These are phyloP conservation scores for Andrena trimmerana DNA, from an alignment of 2,888 invertebrate species.

Conservation along the genomic window DNA sequence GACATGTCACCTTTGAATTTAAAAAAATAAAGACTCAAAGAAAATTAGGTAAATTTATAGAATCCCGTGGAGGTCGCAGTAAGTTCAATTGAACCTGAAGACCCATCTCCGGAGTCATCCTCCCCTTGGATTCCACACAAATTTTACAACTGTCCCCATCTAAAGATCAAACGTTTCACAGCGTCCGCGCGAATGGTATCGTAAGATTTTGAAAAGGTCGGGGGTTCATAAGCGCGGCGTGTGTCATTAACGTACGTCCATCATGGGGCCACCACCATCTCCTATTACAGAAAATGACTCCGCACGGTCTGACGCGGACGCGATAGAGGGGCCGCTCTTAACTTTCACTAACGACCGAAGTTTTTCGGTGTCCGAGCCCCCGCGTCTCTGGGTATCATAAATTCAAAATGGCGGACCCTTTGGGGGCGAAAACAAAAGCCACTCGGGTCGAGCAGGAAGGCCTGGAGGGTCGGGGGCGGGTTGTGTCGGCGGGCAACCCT, in stretches of 20 bases:
- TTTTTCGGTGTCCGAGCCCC: constrained; percentile 83
- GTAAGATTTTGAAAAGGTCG: constrained; percentile 25
- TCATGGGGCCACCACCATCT: constrained; percentile 52
- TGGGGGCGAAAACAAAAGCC: constrained; percentile 84
- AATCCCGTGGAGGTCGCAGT: no score
- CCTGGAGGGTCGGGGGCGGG: constrained; percentile 75
- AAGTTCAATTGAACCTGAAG: not conserved
- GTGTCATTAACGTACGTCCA: constrained; percentile 53
- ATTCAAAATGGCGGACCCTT: constrained; percentile 85
- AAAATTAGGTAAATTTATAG: no score
- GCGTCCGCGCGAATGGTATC: not conserved
- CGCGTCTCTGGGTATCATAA: constrained; percentile 81
- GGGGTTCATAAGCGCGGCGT: constrained; percentile 25
- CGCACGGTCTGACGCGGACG: constrained; percentile 62
- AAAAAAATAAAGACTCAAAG: no score
- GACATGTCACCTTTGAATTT: no score
- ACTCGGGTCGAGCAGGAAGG: constrained; percentile 77
- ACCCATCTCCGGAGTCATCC: not conserved
- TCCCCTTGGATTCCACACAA: not conserved
- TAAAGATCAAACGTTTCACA: not conserved
- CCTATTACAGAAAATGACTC: constrained; percentile 72
- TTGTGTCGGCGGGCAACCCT: constrained; percentile 80
- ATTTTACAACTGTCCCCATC: not conserved
- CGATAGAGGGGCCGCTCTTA: constrained; percentile 63
- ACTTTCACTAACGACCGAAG: constrained; percentile 84